These are phyloP conservation scores for Calliphora vicina DNA, from an alignment of 1,140 invertebrate species.

Conservation along the genomic window DNA sequence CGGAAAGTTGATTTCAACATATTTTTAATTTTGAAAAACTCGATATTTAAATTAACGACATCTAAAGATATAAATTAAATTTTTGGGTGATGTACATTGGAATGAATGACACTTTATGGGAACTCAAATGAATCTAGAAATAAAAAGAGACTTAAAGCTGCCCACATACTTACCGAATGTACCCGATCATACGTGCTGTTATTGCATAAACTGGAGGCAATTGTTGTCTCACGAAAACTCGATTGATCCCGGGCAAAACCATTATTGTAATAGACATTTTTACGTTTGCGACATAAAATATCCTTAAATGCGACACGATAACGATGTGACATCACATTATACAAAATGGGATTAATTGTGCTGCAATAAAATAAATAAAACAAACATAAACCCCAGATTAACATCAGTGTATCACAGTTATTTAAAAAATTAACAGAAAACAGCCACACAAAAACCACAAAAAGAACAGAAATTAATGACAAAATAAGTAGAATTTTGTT, in stretches of 20 bases:
- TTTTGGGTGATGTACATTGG: too few relatives aligned
- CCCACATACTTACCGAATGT: constrained; percentile 49
- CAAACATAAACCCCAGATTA: too few relatives aligned
- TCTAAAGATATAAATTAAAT: too few relatives aligned
- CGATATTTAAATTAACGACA: too few relatives aligned
- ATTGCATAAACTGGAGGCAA: constrained; percentile 39
- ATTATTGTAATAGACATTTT: constrained; percentile 59
- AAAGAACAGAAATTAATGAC: background rate
- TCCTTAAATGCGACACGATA: constrained; percentile 83
- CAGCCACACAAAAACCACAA: background rate
- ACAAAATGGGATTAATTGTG: constrained; percentile 90
- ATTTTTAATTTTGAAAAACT: too few relatives aligned
- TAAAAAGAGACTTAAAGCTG: background rate
- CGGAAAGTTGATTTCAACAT: too few relatives aligned
- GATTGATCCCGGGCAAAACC: constrained; percentile 67
- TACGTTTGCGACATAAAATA: constrained; percentile 69
- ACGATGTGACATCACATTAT: constrained; percentile 87
- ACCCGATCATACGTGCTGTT: constrained; percentile 48
- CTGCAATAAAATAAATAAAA: constrained; percentile 52
- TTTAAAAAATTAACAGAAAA: too few relatives aligned
- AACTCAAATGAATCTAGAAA: too few relatives aligned
- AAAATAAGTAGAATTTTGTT: background rate
- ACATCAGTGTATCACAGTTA: too few relatives aligned
- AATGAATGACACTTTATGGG: too few relatives aligned
- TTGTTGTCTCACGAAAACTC: constrained; percentile 67